Evolutionary conservation across 2,888 invertebrate species (phyloP).

Genomic region (Octodonta nipae): DNA sequence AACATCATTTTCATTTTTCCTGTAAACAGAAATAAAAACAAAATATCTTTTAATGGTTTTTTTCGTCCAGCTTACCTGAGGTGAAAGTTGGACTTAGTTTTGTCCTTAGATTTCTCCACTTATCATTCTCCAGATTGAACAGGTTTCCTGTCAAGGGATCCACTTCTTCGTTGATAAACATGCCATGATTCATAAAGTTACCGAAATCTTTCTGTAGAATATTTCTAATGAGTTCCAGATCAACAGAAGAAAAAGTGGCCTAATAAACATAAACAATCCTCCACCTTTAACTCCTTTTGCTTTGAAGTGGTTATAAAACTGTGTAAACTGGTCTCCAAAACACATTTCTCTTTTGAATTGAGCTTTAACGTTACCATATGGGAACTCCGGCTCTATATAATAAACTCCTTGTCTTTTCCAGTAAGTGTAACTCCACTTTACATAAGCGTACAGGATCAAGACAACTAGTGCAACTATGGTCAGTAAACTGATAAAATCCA

Average conservation of each 20-base stretch:
- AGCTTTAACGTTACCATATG: too few species aligned
- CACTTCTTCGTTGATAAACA: background rate
- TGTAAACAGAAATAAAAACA: too few species aligned
- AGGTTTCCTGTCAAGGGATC: background rate
- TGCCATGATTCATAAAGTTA: background rate
- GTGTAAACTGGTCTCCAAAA: too few species aligned
- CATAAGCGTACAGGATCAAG: too few species aligned
- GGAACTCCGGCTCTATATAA: too few species aligned
- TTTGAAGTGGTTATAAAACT: too few species aligned
- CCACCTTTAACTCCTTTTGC: background rate
- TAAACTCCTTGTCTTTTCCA: too few species aligned
- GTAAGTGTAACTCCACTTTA: too few species aligned
- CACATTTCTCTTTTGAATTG: too few species aligned
- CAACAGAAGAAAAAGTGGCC: background rate
- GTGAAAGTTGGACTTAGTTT: background rate
- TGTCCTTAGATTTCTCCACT: background rate
- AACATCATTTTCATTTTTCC: constrained; percentile 53
- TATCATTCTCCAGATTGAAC: background rate
- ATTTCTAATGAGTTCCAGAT: background rate
- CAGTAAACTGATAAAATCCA: background rate
- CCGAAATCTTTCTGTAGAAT: background rate
- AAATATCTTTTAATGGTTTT: too few species aligned
- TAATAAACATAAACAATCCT: background rate
- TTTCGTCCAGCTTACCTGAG: too few species aligned
- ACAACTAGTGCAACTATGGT: background rate